phyloP scores from a whole-genome alignment of 2,113 vertebrate species.

The Neolamprologus caudopunctatus region DNA sequence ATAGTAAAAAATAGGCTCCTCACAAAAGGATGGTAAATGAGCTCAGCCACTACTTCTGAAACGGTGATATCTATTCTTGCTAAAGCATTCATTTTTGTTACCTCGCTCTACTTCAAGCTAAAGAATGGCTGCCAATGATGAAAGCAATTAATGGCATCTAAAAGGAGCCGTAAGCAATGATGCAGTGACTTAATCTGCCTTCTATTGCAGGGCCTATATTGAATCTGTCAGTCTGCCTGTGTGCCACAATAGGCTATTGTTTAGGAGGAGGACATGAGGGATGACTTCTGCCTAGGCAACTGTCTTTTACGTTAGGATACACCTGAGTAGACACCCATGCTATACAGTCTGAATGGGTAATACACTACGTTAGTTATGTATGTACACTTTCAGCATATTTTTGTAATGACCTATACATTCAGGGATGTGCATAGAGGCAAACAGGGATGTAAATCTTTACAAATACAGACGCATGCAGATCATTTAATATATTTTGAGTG shows the following conservation, averaged over 20 bases:
- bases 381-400: background rate
- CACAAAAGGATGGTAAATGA: background rate
- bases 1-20: background rate
- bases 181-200: constrained; percentile 56
- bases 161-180: constrained; percentile 42
- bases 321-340: background rate
- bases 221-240: constrained; percentile 43
- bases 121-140: constrained; percentile 35
- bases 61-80: background rate
- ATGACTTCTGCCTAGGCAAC: constrained; percentile 2
- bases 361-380: background rate
- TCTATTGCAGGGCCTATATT: constrained; percentile 27
- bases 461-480: background rate
- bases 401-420: background rate
- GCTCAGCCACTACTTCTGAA: background rate
- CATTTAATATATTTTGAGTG: accelerated
- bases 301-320: background rate
- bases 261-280: constrained; percentile 27
- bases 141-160: constrained; percentile 52
- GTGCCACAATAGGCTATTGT: constrained; percentile 46
- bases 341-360: background rate
- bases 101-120: constrained; percentile 19
- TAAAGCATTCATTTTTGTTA: constrained; percentile 19
- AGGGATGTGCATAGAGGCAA: accelerated
- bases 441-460: background rate